Evolutionary conservation across 2,888 invertebrate species (phyloP), one percentile per base, ranked within the genome.

Genomic region (Clusia tigrina): DNA sequence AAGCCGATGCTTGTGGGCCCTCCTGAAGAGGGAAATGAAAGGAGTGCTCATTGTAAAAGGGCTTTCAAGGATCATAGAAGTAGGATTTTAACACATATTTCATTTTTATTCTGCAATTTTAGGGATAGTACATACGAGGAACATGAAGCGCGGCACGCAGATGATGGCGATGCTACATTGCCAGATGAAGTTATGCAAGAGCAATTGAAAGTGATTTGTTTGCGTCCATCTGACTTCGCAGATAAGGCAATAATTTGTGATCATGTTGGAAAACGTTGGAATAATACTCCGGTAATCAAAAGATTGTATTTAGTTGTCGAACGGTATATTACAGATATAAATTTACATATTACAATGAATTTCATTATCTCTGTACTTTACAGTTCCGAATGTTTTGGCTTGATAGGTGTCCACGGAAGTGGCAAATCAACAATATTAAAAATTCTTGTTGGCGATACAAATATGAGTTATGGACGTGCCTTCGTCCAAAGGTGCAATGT

Each of bases 271-370:
- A 74, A 74, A 25, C 48, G 3, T 0, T 65, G 38, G 52, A 5
- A 48, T 5, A 56, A 54, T 0, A 32, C 10, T 0, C 1, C 25
- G 0, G 46, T 69, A 2, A 26, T 76, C 2, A 37, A 65, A 1
- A 67, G 70, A 6, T 24, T 77, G 17, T 69, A 70, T 59, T 23
- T 77, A 0, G 42, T 60, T 5, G 52, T 76, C 10, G 54, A 52
- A n/a, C 69, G 60, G 75, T 73, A 42, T 15, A 42, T n/a, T n/a
- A n/a, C n/a, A 32, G 12, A 32, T 42, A 42, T 42, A n/a, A 42
- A 15, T 42, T 15, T 42, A n/a, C n/a, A 12, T 32, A 32, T 12
- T 32, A 32, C 12, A 9, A 12, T 9, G 12, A 32, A 32, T 32
- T 6, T 32, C 6, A 32, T 42, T n/a, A 42, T 42, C n/a, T n/a